Evolutionary conservation across 2,113 vertebrate genomes (phyloP).

Genomic region (Arvicanthis niloticus): DNA sequence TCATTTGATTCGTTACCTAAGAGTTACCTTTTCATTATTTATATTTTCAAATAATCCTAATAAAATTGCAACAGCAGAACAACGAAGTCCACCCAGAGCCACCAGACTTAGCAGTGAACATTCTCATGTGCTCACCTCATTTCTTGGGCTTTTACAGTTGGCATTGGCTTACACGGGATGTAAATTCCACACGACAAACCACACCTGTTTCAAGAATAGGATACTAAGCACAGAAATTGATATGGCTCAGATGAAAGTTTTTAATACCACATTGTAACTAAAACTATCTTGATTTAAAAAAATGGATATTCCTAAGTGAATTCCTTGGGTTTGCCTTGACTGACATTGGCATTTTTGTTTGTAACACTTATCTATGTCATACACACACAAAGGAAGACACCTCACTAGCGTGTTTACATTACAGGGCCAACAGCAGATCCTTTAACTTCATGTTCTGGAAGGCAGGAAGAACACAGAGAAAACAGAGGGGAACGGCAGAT

Average conservation of each 20-base stretch:
- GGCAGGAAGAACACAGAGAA: not conserved
- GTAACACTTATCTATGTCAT: not conserved
- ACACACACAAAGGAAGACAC: not conserved
- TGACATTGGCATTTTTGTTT: constrained; percentile 3
- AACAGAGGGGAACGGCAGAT: not conserved
- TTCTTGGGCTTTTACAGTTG: not conserved
- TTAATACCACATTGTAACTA: not conserved
- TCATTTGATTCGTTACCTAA: not conserved
- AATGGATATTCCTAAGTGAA: constrained; percentile 25
- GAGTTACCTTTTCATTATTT: constrained; percentile 33
- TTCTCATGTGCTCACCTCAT: not conserved
- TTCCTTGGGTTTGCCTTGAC: not conserved
- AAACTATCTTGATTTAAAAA: constrained; percentile 30
- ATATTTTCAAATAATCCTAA: constrained; percentile 1
- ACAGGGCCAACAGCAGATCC: not conserved
- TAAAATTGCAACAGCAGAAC: not conserved
- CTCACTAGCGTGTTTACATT: not conserved
- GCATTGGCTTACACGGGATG: not conserved
- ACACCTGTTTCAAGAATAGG: constrained; percentile 37
- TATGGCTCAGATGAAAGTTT: not conserved
- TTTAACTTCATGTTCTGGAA: not conserved
- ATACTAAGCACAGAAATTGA: not conserved
- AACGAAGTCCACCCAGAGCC: not conserved
- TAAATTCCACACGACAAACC: not conserved
- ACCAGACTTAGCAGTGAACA: not conserved